Percentiles rank a stretch among this genome's conserved stretches.
Conservation (phyloP, 1,140 invertebrate species). For the Medauroidea extradentata region DNA sequence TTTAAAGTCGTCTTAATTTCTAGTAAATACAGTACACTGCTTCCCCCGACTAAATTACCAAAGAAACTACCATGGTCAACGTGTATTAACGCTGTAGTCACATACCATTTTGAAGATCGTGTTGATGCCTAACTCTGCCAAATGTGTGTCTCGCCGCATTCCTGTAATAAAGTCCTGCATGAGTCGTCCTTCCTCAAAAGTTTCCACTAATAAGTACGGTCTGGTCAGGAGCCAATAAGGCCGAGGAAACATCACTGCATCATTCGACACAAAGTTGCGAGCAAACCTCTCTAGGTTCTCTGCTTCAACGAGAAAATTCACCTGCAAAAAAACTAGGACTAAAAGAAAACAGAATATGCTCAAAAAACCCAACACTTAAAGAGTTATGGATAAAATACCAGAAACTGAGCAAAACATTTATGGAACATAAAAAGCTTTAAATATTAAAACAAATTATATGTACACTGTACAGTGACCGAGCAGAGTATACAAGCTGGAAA, state of each 20-base stretch:
- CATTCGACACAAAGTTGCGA: slow-evolving; percentile 39
- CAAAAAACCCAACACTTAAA: too few relatives aligned
- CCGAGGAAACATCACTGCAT: slow-evolving; percentile 41
- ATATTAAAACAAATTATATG: too few relatives aligned
- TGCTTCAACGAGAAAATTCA: slow-evolving; percentile 45
- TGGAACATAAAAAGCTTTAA: too few relatives aligned
- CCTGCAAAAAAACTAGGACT: slow-evolving; percentile 22
- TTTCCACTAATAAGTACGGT: slow-evolving; percentile 46
- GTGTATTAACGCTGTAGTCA: neutral
- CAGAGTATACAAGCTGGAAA: too few relatives aligned
- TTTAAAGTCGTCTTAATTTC: neutral
- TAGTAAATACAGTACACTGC: neutral
- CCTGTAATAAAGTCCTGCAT: slow-evolving; percentile 31
- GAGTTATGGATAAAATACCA: too few relatives aligned
- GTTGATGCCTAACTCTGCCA: slow-evolving; percentile 46
- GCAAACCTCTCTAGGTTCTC: slow-evolving; percentile 43
- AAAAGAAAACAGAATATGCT: too few relatives aligned
- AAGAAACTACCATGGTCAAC: neutral
- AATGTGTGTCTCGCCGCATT: slow-evolving; percentile 20
- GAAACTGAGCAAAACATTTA: too few relatives aligned
- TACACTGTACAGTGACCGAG: too few relatives aligned
- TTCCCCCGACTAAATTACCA: neutral
- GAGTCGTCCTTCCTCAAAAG: slow-evolving; percentile 46
- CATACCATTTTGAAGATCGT: slow-evolving; percentile 49
- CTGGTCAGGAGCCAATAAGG: slow-evolving; percentile 38